Evolutionary conservation across 2,113 vertebrate species (phyloP), one percentile per base, ranked within the genome.

Genomic region (Perca fluviatilis): DNA sequence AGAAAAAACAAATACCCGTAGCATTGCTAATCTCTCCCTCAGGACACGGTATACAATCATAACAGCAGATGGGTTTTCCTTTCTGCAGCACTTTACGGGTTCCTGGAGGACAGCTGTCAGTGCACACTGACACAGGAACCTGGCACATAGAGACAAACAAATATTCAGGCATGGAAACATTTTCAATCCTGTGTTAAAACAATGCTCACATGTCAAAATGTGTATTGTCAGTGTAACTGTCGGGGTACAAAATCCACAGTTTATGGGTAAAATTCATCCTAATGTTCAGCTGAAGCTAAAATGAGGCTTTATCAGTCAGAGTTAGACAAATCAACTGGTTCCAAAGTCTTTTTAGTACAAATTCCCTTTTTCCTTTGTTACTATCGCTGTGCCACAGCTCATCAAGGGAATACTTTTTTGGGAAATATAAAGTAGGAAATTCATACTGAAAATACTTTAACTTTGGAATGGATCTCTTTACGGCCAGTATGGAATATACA

Each of bases 1-100:
- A 40, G 1, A 36, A 51, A n/a, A 30, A 30, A 40, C 9, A 40
- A 54, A 6, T 88, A 94, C 95, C 93, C 91, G 94, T 94, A 1
- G 50, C 66, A 70, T 94, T 95, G 47, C 92, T 95, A 19, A 95
- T 94, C 74, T 95, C 94, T 79, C 94, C 94, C 5, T 96, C 93
- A 68, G 93, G 90, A 86, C 95, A 95, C 6, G 61, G 87, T 49
- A 90, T 66, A 79, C 94, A 95, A 23, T 19, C 92, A 78, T 91
- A 93, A 68, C 94, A 95, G 84, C 93, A 95, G 64, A 91, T 82
- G 6, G 92, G 93, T 69, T 89, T 93, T 78, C 90, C 88, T 84
- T 88, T 93, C 82, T 95, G 89, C 40, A 89, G 56, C 49, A 93
- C 86, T 79, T 93, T 94, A 33, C 90, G 90, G 57, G 91, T 91